phyloP scores from a whole-genome alignment of 2,888 invertebrate species.

The Volucella inanis region DNA sequence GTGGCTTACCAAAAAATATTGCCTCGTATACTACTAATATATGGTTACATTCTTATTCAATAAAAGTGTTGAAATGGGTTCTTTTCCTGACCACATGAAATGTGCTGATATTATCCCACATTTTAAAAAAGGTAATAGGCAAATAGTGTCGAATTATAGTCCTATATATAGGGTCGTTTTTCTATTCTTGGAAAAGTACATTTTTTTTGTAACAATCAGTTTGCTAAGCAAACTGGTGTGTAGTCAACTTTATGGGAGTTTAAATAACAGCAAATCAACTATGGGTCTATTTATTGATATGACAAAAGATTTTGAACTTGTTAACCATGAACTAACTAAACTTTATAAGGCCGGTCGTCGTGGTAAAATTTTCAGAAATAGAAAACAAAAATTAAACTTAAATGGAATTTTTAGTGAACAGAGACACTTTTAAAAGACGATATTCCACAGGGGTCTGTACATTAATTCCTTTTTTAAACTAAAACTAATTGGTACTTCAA shows the following conservation, averaged over 20 bases:
- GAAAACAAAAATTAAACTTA: neutral
- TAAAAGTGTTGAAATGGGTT: neutral
- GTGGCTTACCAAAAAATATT: neutral
- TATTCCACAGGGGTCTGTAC: slow-evolving; percentile 29
- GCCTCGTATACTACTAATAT: no score
- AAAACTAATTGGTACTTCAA: neutral
- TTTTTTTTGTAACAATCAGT: slow-evolving; percentile 16
- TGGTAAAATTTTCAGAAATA: slow-evolving; percentile 8
- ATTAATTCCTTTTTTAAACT: neutral
- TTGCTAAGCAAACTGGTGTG: slow-evolving; percentile 16
- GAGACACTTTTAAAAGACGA: neutral
- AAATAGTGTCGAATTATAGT: neutral
- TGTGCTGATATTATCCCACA: neutral
- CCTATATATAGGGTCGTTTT: neutral
- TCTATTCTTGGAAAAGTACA: neutral
- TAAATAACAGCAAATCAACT: neutral
- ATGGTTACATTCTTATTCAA: neutral
- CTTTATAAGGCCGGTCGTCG: slow-evolving; percentile 10
- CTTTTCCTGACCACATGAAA: neutral
- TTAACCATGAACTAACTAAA: slow-evolving; percentile 11
- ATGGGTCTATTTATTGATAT: slow-evolving; percentile 28
- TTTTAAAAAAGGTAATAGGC: neutral
- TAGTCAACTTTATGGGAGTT: slow-evolving; percentile 20
- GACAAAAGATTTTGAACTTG: slow-evolving; percentile 19
- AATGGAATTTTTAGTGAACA: neutral